Conservation (phyloP, 2,888 invertebrate species). For the Hedya salicella region DNA sequence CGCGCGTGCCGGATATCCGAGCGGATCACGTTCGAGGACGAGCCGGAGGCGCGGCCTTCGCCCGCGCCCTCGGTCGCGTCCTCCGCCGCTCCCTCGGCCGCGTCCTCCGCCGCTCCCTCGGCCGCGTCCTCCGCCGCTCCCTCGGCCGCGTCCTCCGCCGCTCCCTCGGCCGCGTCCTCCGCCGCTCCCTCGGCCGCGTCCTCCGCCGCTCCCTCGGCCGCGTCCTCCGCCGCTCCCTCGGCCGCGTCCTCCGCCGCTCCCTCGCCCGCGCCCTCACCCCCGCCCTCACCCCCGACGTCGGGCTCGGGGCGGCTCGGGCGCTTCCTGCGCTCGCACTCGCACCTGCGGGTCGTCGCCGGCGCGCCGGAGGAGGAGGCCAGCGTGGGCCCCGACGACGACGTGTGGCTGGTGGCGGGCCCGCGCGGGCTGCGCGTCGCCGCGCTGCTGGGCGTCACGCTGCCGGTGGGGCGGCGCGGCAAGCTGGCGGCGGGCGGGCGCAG, state of each 20-base stretch:
- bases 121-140: background rate
- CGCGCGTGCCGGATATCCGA: background rate
- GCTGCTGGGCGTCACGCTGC: constrained; percentile 23
- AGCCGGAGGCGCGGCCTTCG: constrained; percentile 14
- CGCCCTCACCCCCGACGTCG: background rate
- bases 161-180: background rate
- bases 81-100: background rate
- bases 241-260: background rate
- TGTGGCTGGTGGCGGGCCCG: constrained; percentile 30
- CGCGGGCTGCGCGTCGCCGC: constrained; percentile 3
- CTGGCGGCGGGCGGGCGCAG: constrained; percentile 11
- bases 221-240: background rate
- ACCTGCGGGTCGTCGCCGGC: constrained; percentile 2
- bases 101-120: background rate
- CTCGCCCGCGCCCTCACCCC: constrained; percentile 11
- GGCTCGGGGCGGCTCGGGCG: constrained; percentile 6
- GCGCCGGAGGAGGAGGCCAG: constrained; percentile 39
- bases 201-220: background rate
- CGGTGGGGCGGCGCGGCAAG: constrained; percentile 15
- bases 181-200: background rate
- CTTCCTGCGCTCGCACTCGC: constrained; percentile 31
- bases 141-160: constrained; percentile 6
- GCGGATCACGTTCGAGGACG: constrained; percentile 20
- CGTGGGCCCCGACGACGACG: constrained; percentile 29
- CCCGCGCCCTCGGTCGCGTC: background rate